Conservation (phyloP, 2,888 invertebrate genomes). For the Beris morrisii region DNA sequence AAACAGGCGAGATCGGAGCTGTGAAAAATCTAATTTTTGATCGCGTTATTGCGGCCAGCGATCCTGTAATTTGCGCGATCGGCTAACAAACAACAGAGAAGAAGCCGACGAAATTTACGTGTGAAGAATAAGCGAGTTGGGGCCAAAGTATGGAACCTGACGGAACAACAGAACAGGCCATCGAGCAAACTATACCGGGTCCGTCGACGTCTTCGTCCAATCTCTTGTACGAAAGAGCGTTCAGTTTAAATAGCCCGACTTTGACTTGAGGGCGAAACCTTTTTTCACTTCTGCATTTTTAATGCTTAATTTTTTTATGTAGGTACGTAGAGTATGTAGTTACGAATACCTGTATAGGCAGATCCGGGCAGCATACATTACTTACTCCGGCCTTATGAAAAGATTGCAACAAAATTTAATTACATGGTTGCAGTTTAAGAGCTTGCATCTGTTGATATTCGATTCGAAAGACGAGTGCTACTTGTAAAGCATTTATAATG, state of each 20-base stretch:
- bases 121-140: constrained; percentile 32
- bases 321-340: not conserved
- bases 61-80: constrained; percentile 39
- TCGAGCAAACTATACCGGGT: not conserved
- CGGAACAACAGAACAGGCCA: constrained; percentile 13
- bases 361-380: not conserved
- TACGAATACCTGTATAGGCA: not conserved
- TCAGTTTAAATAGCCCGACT: constrained; percentile 25
- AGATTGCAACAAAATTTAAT: constrained; percentile 31
- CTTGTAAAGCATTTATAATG: constrained; percentile 27
- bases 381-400: constrained; percentile 10
- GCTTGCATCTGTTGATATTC: constrained; percentile 26
- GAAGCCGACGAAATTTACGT: constrained; percentile 35
- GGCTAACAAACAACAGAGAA: constrained; percentile 35
- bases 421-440: constrained; percentile 16
- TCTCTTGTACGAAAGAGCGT: not conserved
- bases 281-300: constrained; percentile 36
- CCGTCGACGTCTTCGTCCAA: constrained; percentile 15
- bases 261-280: constrained; percentile 38
- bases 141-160: constrained; percentile 22
- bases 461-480: constrained; percentile 25
- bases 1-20: constrained; percentile 34
- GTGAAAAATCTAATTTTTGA: constrained; percentile 41
- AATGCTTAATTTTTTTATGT: constrained; percentile 11
- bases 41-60: constrained; percentile 40